Conservation (phyloP, 1,140 invertebrate genomes). For the Littorina saxatilis region DNA sequence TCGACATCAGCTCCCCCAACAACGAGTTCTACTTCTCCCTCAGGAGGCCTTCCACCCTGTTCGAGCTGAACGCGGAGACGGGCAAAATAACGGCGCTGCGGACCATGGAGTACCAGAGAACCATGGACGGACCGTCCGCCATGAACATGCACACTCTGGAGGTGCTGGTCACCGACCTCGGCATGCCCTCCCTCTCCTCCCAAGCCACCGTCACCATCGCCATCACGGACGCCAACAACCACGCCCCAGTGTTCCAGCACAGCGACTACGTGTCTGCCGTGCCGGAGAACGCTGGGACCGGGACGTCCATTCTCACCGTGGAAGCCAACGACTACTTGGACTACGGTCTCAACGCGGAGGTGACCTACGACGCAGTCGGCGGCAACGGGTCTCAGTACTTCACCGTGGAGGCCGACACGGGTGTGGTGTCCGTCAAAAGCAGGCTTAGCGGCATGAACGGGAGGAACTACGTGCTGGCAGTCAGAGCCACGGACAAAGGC, state of each 20-base stretch:
- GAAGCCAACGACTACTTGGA: slow-evolving; percentile 78
- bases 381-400: slow-evolving; percentile 67
- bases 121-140: slow-evolving; percentile 83
- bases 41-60: slow-evolving; percentile 92
- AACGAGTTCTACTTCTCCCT: slow-evolving; percentile 92
- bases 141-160: slow-evolving; percentile 92
- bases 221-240: slow-evolving; percentile 70
- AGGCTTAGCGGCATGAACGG: slow-evolving; percentile 32
- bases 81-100: slow-evolving; percentile 93
- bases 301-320: slow-evolving; percentile 82
- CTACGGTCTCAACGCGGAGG: slow-evolving; percentile 68
- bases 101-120: slow-evolving; percentile 88
- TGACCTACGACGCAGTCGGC: slow-evolving; percentile 57
- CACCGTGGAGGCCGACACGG: slow-evolving; percentile 57
- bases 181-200: slow-evolving; percentile 90
- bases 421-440: slow-evolving; percentile 84
- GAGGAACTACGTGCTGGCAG: slow-evolving; percentile 77
- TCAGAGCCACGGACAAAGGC: slow-evolving; percentile 88
- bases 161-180: slow-evolving; percentile 94
- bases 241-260: slow-evolving; percentile 70
- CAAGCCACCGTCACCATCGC: slow-evolving; percentile 64
- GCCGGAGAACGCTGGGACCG: slow-evolving; percentile 84
- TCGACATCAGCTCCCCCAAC: slow-evolving; percentile 93
- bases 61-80: slow-evolving; percentile 91
- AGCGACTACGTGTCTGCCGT: slow-evolving; percentile 79